A percentile compares a stretch with the other conserved stretches of the same genome.
Conservation (phyloP, 2,888 invertebrate species). For the Pogonocherus hispidulus region DNA sequence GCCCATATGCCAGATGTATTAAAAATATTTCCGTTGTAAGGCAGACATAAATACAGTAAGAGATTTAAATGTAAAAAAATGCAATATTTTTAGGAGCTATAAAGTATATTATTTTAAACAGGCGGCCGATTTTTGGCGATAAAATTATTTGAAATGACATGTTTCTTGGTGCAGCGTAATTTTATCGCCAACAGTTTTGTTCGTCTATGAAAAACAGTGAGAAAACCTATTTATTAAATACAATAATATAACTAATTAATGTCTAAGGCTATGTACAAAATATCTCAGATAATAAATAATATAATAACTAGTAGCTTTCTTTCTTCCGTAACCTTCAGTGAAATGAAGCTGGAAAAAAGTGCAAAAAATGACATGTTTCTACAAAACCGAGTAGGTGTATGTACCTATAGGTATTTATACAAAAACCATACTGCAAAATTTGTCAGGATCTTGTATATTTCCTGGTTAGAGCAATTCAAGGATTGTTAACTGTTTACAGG, state of each 20-base stretch:
- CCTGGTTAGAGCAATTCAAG: too few relatives aligned
- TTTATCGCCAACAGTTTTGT: constrained; percentile 39
- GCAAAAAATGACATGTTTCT: too few relatives aligned
- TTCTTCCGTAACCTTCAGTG: too few relatives aligned
- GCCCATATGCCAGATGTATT: constrained; percentile 18
- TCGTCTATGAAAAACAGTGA: constrained; percentile 57
- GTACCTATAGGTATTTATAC: too few relatives aligned
- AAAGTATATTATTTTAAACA: constrained; percentile 22
- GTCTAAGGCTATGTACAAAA: constrained; percentile 62
- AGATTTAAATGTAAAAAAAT: constrained; percentile 19
- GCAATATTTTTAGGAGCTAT: constrained; percentile 30
- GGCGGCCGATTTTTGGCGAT: neutral
- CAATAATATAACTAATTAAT: constrained; percentile 50
- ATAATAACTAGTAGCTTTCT: neutral
- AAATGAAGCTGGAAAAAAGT: too few relatives aligned
- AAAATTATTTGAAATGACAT: neutral
- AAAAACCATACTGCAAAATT: too few relatives aligned
- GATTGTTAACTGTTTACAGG: too few relatives aligned
- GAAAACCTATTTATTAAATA: constrained; percentile 57
- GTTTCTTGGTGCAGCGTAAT: constrained; percentile 1
- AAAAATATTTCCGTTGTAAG: constrained; percentile 5
- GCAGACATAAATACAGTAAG: constrained; percentile 3
- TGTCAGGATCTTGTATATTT: too few relatives aligned
- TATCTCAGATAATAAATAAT: constrained; percentile 62
- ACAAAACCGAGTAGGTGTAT: too few relatives aligned